A percentile compares a stretch with the other conserved stretches of the same genome.
phyloP scores from a whole-genome alignment of 92 coral and sea anemone genomes.

The Phenganax marumi region DNA sequence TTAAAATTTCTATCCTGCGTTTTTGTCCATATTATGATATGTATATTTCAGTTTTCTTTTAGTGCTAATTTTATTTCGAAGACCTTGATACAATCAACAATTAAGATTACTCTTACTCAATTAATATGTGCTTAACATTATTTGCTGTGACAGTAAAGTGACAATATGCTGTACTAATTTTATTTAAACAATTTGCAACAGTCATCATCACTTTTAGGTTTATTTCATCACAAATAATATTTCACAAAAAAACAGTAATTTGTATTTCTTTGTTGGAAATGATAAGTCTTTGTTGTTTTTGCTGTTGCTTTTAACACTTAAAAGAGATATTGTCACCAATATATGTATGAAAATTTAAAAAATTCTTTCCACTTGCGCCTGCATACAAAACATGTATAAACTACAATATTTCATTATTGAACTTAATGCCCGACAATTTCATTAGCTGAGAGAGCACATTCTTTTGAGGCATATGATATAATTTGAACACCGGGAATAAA shows the following conservation, averaged over 20 bases:
- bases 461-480: too few relatives aligned
- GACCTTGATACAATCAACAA: too few relatives aligned
- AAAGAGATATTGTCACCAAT: slow-evolving; percentile 4
- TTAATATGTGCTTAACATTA: too few relatives aligned
- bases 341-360: slow-evolving; percentile 8
- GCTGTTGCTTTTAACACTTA: not conserved
- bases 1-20: not conserved
- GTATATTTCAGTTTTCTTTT: not conserved
- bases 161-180: not conserved
- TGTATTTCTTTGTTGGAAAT: not conserved
- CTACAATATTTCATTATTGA: not conserved
- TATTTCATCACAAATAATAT: not conserved
- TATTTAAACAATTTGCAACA: slow-evolving; percentile 11
- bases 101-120: too few relatives aligned
- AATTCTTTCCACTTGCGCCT: not conserved
- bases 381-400: not conserved
- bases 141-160: too few relatives aligned
- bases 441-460: too few relatives aligned
- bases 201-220: not conserved
- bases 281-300: slow-evolving; percentile 14
- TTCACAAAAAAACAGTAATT: slow-evolving; percentile 8
- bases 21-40: not conserved
- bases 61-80: not conserved
- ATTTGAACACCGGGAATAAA: too few relatives aligned
- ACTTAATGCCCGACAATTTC: not conserved